Evolutionary conservation across 2,113 vertebrate species (phyloP).

Genomic region (Beaufortia kweichowensis): DNA sequence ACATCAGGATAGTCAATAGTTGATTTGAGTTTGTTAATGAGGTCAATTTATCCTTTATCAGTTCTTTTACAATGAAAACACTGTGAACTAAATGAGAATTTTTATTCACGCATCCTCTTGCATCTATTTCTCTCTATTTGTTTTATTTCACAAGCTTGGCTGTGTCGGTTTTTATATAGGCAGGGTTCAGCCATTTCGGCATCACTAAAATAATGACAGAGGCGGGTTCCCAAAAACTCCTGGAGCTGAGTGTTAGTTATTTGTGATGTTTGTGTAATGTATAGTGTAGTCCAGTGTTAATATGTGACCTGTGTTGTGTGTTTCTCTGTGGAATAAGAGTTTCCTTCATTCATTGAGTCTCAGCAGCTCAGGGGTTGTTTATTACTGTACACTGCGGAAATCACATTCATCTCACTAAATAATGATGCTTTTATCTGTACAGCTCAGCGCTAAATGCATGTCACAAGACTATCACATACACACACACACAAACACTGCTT

Average conservation of each 20-base stretch:
- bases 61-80: no score
- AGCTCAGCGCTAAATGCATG: slow-evolving; percentile 48
- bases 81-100: no score
- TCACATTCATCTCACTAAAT: slow-evolving; percentile 23
- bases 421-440: slow-evolving; percentile 49
- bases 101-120: not conserved
- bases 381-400: slow-evolving; percentile 37
- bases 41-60: no score
- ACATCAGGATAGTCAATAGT: no score
- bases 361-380: slow-evolving; percentile 17
- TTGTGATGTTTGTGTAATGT: no score
- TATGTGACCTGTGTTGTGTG: slow-evolving; percentile 6
- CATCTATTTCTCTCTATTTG: slow-evolving; percentile 1
- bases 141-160: not conserved
- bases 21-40: no score
- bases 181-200: not conserved
- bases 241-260: no score
- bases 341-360: not conserved
- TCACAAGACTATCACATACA: slow-evolving; percentile 57
- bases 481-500: not conserved
- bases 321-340: slow-evolving; percentile 14
- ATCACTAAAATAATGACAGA: no score
- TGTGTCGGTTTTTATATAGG: slow-evolving; percentile 12
- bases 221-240: no score
- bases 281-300: no score